Percentiles rank a stretch among this genome's conserved stretches.
Conservation (phyloP, 2,113 vertebrate genomes). For the Callorhinus ursinus region DNA sequence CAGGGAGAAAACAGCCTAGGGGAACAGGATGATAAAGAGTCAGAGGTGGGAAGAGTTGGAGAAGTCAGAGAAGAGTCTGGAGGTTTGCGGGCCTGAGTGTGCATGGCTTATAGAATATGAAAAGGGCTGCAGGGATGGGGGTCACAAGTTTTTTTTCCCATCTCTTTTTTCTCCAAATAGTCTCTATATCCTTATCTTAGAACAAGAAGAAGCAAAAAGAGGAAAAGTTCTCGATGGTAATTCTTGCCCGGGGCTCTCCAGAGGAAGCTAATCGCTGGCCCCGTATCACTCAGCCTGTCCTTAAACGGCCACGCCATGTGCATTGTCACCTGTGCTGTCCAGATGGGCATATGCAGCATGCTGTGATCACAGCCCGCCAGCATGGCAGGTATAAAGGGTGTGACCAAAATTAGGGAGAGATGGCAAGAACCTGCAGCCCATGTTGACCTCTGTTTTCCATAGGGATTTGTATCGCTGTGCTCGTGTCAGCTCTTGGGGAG, state of each 20-base stretch:
- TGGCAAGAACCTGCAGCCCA: not conserved
- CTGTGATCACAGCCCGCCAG: slow-evolving; percentile 86
- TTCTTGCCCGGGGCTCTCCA: slow-evolving; percentile 81
- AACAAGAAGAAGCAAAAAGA: slow-evolving; percentile 75
- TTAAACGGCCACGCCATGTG: slow-evolving; percentile 86
- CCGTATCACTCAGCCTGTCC: slow-evolving; percentile 87
- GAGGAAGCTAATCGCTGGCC: slow-evolving; percentile 83
- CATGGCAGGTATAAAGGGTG: slow-evolving; percentile 86
- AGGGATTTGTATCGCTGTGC: slow-evolving; percentile 93
- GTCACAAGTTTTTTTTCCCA: not conserved
- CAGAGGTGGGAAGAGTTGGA: not conserved
- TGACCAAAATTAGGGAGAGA: too few relatives aligned
- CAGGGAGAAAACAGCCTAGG: not conserved
- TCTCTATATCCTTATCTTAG: slow-evolving; percentile 74
- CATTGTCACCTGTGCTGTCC: slow-evolving; percentile 90
- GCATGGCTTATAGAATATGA: not conserved
- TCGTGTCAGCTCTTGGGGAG: slow-evolving; percentile 91
- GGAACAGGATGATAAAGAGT: not conserved
- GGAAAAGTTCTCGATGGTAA: slow-evolving; percentile 91
- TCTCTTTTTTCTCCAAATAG: not conserved
- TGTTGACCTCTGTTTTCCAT: not conserved
- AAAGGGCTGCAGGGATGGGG: not conserved
- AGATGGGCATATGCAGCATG: slow-evolving; percentile 86
- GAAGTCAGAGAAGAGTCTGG: not conserved
- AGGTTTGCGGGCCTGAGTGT: not conserved